These are phyloP conservation scores for Sciurus carolinensis DNA, from an alignment of 2,797 vertebrate genomes.

Conservation along the genomic window DNA sequence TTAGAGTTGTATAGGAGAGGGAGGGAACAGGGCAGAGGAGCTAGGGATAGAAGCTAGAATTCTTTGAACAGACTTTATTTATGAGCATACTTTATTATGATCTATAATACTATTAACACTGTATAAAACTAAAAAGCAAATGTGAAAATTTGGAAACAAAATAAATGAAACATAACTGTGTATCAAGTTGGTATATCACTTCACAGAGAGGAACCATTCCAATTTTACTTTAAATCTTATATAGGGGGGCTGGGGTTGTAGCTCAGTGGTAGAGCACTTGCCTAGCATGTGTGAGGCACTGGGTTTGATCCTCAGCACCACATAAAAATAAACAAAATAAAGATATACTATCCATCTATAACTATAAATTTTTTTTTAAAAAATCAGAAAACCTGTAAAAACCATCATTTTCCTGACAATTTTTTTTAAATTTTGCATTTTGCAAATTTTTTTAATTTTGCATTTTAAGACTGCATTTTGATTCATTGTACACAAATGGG, in stretches of 20 bases:
- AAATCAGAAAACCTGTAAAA: no score
- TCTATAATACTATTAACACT: not conserved
- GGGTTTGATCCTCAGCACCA: no score
- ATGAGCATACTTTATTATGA: not conserved
- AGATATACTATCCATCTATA: no score
- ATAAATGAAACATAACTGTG: not conserved
- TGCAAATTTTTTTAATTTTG: no score
- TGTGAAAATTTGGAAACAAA: not conserved
- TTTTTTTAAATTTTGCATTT: no score
- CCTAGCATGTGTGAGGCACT: no score
- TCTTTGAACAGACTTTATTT: conserved; percentile 1
- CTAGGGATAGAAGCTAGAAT: conserved; percentile 4
- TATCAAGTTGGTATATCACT: not conserved
- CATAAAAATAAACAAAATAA: no score
- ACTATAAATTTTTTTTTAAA: no score
- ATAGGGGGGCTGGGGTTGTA: not conserved
- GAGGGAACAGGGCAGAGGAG: not conserved
- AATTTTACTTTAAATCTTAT: not conserved
- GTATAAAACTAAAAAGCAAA: conserved; percentile 42
- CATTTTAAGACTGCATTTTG: no score
- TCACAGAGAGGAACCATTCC: not conserved
- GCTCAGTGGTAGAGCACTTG: no score
- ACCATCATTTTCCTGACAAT: no score
- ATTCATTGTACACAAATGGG: no score
- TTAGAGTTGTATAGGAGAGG: not conserved